Conservation (phyloP, 2,113 vertebrate genomes). For the Micronisus gabar region DNA sequence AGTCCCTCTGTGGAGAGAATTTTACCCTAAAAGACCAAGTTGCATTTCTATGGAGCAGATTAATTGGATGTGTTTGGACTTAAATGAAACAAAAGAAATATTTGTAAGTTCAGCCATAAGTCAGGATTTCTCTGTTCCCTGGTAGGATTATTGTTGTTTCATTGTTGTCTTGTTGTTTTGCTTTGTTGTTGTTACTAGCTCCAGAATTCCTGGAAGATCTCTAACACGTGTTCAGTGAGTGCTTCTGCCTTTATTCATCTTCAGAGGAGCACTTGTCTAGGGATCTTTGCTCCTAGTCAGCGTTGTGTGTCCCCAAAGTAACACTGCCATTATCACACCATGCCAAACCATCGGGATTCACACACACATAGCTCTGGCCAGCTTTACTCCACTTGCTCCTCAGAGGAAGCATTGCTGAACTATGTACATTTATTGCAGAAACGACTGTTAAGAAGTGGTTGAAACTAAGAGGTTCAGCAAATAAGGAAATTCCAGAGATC, state of each 20-base stretch:
- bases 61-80: background rate
- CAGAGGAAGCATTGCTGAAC: background rate
- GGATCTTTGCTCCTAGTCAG: background rate
- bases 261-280: background rate
- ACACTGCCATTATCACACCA: fast-evolving
- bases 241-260: background rate
- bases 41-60: background rate
- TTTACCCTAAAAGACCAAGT: background rate
- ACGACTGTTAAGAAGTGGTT: background rate
- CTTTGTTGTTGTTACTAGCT: background rate
- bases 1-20: background rate
- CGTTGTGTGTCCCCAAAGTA: fast-evolving
- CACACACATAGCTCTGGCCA: background rate
- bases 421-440: background rate
- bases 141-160: background rate
- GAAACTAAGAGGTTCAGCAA: background rate
- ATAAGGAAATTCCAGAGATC: background rate
- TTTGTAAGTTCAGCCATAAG: background rate
- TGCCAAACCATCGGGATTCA: background rate
- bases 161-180: background rate
- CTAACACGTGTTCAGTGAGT: background rate
- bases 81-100: background rate
- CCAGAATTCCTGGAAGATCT: background rate
- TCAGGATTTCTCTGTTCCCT: background rate
- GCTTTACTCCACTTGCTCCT: background rate